Evolutionary conservation across 2,888 invertebrate genomes (phyloP).

Genomic region (Stegophylla sp.): DNA sequence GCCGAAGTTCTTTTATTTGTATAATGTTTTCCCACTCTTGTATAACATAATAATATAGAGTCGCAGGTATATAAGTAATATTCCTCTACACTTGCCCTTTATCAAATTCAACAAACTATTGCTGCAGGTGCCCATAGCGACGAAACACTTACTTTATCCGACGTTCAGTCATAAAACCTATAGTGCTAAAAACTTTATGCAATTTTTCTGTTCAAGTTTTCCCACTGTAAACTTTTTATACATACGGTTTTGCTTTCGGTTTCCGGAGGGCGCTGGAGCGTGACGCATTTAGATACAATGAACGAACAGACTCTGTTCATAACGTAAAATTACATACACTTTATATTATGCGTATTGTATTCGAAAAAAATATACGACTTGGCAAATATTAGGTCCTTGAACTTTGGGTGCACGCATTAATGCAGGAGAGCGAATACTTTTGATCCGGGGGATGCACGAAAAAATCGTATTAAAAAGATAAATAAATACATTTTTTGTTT

Average conservation of each 20-base stretch:
- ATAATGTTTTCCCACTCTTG: constrained; percentile 13
- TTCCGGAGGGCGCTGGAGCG: too few species aligned
- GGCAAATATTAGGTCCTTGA: too few species aligned
- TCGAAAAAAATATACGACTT: too few species aligned
- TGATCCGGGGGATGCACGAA: too few species aligned
- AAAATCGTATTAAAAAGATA: too few species aligned
- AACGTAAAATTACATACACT: too few species aligned
- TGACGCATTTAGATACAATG: neutral
- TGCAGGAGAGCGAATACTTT: too few species aligned
- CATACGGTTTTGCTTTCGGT: neutral
- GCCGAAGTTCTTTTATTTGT: constrained; percentile 17
- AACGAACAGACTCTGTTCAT: neutral
- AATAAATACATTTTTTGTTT: too few species aligned
- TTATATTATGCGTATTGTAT: too few species aligned
- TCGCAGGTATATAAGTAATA: neutral
- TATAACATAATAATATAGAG: constrained; percentile 19
- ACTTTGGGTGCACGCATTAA: too few species aligned
- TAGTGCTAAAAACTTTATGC: constrained; percentile 2
- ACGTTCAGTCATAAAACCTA: neutral
- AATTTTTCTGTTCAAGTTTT: constrained; percentile 13
- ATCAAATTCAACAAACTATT: constrained; percentile 19
- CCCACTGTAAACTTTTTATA: neutral
- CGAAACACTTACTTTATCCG: constrained; percentile 10
- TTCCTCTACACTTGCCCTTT: constrained; percentile 4
- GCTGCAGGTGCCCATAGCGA: constrained; percentile 28